Evolutionary conservation across 2,797 vertebrate genomes (phyloP).

Genomic region (Spheniscus humboldti): DNA sequence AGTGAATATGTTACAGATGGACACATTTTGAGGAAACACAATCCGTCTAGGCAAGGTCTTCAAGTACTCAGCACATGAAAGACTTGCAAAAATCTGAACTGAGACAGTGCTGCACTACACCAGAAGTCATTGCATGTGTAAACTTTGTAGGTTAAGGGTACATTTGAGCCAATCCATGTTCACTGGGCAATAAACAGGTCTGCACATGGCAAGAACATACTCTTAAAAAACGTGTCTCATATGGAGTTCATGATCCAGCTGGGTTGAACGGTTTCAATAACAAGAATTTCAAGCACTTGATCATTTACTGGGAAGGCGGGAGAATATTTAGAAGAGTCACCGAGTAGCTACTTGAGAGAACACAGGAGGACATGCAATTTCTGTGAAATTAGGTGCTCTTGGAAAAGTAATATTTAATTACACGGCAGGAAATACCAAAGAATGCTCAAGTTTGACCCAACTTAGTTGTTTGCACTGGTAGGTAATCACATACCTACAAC

Average conservation of each 20-base stretch:
- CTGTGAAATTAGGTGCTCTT: constrained; percentile 9
- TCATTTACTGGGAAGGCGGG: not conserved
- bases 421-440: constrained; percentile 14
- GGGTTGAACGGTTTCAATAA: not conserved
- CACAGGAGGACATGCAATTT: constrained; percentile 11
- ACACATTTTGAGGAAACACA: not conserved
- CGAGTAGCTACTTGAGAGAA: constrained; percentile 15
- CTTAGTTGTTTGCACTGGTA: constrained; percentile 3
- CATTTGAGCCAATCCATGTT: not conserved
- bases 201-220: not conserved
- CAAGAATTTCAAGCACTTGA: not conserved
- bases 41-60: constrained; percentile 6
- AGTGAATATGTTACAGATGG: not conserved
- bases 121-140: not conserved
- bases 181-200: not conserved
- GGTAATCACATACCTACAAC: constrained; percentile 14
- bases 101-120: not conserved
- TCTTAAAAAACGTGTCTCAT: not conserved
- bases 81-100: not conserved
- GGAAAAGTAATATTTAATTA: constrained; percentile 21
- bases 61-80: not conserved
- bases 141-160: not conserved
- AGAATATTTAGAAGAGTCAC: constrained; percentile 3
- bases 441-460: constrained; percentile 31
- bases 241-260: not conserved